A percentile compares a stretch with the other conserved stretches of the same genome.
Evolutionary conservation across 2,888 invertebrate genomes (phyloP).

Genomic region (Ennomos erosarius): DNA sequence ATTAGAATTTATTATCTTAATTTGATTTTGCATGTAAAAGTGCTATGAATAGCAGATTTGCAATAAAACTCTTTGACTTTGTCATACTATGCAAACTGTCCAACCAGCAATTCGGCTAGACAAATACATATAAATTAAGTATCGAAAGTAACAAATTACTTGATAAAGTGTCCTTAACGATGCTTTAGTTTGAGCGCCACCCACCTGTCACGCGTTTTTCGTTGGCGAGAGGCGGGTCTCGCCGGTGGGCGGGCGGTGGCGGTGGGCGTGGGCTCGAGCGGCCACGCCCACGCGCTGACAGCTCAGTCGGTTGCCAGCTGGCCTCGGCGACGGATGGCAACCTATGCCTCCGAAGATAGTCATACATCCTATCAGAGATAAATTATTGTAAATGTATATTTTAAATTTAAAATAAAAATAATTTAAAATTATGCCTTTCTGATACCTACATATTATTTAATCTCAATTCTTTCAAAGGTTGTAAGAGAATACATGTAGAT

Average conservation of each 20-base stretch:
- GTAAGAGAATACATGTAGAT: too few relatives aligned
- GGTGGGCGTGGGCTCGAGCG: constrained; percentile 50
- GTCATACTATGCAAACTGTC: constrained; percentile 25
- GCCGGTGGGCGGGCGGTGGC: constrained; percentile 58
- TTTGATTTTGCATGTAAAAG: not conserved
- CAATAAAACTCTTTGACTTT: too few relatives aligned
- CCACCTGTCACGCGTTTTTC: constrained; percentile 78
- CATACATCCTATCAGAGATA: not conserved
- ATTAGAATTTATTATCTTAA: not conserved
- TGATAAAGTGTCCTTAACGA: constrained; percentile 83
- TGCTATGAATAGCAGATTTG: too few relatives aligned
- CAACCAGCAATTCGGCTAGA: constrained; percentile 42
- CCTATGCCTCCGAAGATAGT: constrained; percentile 35
- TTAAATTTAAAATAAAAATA: too few relatives aligned
- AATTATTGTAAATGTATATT: not conserved
- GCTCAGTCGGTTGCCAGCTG: constrained; percentile 76
- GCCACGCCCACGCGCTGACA: constrained; percentile 66
- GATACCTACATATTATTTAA: too few relatives aligned
- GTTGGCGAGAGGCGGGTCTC: constrained; percentile 58
- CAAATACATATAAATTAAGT: constrained; percentile 74
- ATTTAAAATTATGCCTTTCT: too few relatives aligned
- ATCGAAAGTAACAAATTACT: constrained; percentile 82
- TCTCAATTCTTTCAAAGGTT: too few relatives aligned
- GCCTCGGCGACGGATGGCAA: constrained; percentile 68
- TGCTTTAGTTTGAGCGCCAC: constrained; percentile 70